Conservation (phyloP, 2,113 vertebrate genomes). For the Rostratula benghalensis region DNA sequence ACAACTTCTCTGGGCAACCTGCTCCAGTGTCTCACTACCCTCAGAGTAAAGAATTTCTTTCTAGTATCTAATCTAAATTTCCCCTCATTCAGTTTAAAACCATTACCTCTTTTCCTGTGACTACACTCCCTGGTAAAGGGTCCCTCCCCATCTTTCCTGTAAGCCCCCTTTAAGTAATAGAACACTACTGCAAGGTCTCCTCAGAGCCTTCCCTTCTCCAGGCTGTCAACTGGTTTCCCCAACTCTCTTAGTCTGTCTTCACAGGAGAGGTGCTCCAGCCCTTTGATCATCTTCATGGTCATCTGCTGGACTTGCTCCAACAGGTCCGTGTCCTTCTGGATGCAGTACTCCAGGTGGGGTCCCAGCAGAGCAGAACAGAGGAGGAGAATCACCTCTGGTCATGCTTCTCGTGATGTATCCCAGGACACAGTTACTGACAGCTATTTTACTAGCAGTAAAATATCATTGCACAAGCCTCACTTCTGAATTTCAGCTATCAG, state of each 20-base stretch:
- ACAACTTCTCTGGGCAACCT: no score
- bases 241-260: neutral
- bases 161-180: neutral
- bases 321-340: neutral
- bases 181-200: neutral
- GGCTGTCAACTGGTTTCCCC: neutral
- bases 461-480: neutral
- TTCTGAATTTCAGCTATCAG: neutral
- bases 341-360: neutral
- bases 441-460: neutral
- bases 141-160: no score
- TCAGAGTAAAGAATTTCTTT: no score
- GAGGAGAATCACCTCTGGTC: neutral
- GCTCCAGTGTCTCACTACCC: no score
- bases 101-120: no score
- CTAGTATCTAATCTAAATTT: no score
- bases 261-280: neutral
- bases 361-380: neutral
- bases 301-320: neutral
- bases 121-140: no score
- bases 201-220: neutral
- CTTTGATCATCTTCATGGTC: neutral
- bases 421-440: neutral
- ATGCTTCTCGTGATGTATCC: neutral
- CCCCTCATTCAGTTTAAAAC: no score